These are phyloP conservation scores for Apotomis turbidana DNA, from an alignment of 2,888 invertebrate genomes.

Conservation along the genomic window DNA sequence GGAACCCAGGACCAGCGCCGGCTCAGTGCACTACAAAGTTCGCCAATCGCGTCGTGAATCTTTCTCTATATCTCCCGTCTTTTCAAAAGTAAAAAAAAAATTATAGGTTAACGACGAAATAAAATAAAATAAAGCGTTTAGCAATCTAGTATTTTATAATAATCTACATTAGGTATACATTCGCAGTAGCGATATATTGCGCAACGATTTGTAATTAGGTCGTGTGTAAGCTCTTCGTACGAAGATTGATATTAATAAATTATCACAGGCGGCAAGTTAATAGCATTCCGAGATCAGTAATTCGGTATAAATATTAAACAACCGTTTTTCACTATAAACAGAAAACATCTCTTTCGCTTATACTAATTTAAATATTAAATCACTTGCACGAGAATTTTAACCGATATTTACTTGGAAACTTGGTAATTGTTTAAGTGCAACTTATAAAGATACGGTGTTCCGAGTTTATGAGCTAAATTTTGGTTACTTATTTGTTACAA, in stretches of 20 bases:
- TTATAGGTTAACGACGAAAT: no score
- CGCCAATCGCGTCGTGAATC: no score
- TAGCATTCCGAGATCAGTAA: slow-evolving; percentile 53
- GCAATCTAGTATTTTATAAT: neutral
- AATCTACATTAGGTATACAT: neutral
- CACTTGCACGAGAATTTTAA: slow-evolving; percentile 22
- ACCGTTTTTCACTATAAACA: slow-evolving; percentile 41
- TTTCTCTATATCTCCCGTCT: no score
- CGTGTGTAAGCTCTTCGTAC: slow-evolving; percentile 46
- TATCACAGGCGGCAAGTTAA: slow-evolving; percentile 48
- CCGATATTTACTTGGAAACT: slow-evolving; percentile 17
- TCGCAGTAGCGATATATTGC: neutral
- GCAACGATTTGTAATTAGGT: slow-evolving; percentile 24
- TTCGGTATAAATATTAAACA: slow-evolving; percentile 57
- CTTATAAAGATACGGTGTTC: neutral
- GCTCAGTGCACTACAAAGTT: no score
- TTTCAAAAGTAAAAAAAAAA: no score
- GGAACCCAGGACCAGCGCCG: no score
- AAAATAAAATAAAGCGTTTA: no score
- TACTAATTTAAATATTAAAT: slow-evolving; percentile 50
- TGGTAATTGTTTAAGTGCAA: slow-evolving; percentile 18
- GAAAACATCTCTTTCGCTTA: slow-evolving; percentile 44
- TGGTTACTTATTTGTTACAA: neutral
- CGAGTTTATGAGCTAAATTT: slow-evolving; percentile 17
- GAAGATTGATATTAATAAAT: slow-evolving; percentile 50